Base-by-base conservation (phyloP, 2,888 invertebrate species). In the Mermis nigrescens region DNA sequence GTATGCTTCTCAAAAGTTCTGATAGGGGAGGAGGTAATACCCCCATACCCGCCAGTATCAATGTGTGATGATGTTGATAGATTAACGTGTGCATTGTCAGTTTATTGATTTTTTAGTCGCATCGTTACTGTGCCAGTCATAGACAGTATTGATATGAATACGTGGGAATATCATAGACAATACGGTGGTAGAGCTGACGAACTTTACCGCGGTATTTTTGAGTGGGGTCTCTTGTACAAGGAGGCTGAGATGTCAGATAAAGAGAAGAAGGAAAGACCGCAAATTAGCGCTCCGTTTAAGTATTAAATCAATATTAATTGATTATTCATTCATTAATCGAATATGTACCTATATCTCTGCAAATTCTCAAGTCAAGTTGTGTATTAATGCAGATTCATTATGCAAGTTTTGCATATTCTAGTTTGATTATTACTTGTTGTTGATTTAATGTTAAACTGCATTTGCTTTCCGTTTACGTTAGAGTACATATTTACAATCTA, bases 191-290 rank as follows among this genome's bases (percentile, higher is more conserved):
- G 46, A 19, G 29, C 48, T 4, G 86, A 85, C 4, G 67, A 68
- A 58, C 85, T 89, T 70, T 92, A 85, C 73, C 79, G 94, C 63
- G 95, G 95, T 2, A 95, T 98, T 63, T 98, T 95, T 74, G 98
- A 98, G 77, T 98, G 95, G 95, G 98, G 95, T 7, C 92, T 95
- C 85, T 78, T 95, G 45, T 98, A 98, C 76, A 98, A 98, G 75
- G 98, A 98, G 75, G 92, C 89, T 67, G 87, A 89, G 72, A 83
- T 95, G 1, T 91, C 94, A 0, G 80, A 82, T 29, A 80, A 82
- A 61, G 92, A 94, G 75, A 78, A 83, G 1, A 80, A 79, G 32
- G 79, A 78, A 2, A 79, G 92, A 65, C 78, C 82, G 62, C 82
- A 94, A 72, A 82, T 84, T 70, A 87, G 86, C 57, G 91, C 91